Evolutionary conservation across 2,797 vertebrate species (phyloP).

Genomic region (Chaetodon trifasciatus): DNA sequence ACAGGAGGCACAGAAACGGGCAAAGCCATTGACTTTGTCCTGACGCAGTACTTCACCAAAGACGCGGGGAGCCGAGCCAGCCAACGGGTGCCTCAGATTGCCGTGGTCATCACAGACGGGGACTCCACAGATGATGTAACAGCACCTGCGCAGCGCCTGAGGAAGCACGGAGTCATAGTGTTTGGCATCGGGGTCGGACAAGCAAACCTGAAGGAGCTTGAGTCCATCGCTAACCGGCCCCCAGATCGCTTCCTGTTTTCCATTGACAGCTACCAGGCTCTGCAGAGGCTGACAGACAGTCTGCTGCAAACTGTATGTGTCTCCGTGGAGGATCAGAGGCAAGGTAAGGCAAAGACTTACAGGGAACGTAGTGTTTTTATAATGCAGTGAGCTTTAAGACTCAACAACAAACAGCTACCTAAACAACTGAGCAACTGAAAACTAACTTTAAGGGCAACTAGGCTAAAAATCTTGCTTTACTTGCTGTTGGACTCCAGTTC

Average conservation of each 20-base stretch:
- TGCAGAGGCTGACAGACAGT: conserved; percentile 67
- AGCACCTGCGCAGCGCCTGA: conserved; percentile 73
- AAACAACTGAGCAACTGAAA: neutral
- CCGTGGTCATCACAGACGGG: conserved; percentile 87
- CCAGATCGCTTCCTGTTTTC: conserved; percentile 79
- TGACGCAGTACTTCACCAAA: conserved; percentile 75
- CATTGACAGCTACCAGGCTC: conserved; percentile 78
- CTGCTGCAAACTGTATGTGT: conserved; percentile 84
- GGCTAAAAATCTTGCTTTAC: neutral
- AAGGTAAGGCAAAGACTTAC: conserved; percentile 76
- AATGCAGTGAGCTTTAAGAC: neutral
- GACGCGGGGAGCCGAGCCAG: conserved; percentile 80
- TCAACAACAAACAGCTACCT: neutral
- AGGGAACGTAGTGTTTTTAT: neutral
- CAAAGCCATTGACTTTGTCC: conserved; percentile 84
- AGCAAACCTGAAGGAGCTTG: conserved; percentile 72
- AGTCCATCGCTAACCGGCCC: conserved; percentile 85
- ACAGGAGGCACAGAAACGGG: conserved; percentile 83
- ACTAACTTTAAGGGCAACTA: neutral
- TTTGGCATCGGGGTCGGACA: conserved; percentile 85
- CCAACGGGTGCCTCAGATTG: conserved; percentile 85
- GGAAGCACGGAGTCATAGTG: conserved; percentile 80
- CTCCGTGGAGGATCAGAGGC: conserved; percentile 75
- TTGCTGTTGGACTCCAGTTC: neutral
- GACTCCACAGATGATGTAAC: conserved; percentile 82